These are phyloP conservation scores for Nothobranchius furzeri DNA, from an alignment of 2,113 vertebrate genomes.

Conservation along the genomic window DNA sequence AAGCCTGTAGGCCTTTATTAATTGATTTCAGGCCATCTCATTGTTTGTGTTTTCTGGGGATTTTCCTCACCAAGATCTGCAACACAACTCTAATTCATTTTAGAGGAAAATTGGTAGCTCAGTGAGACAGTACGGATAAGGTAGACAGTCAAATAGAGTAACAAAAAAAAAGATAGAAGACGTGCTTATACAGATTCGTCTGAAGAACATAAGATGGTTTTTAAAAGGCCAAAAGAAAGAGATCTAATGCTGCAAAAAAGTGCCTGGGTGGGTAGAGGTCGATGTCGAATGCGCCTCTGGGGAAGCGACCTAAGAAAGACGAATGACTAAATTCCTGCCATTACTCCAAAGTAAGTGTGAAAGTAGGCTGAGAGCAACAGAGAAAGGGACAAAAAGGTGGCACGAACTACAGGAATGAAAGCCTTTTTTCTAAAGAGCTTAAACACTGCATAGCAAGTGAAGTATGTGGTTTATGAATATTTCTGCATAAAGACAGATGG, in stretches of 20 bases:
- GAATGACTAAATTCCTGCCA: slow-evolving; percentile 23
- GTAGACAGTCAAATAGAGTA: neutral
- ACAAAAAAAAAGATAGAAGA: neutral
- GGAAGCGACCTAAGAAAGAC: slow-evolving; percentile 29
- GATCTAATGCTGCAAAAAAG: slow-evolving; percentile 17
- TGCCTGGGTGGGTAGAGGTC: slow-evolving; percentile 14
- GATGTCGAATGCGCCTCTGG: slow-evolving; percentile 29
- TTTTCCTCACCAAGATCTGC: slow-evolving; percentile 9
- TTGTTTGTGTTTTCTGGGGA: slow-evolving; percentile 18
- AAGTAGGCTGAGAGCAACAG: slow-evolving; percentile 13
- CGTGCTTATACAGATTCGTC: slow-evolving; percentile 1
- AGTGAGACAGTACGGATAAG: slow-evolving; percentile 8
- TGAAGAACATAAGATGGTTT: neutral
- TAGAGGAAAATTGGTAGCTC: slow-evolving; percentile 12
- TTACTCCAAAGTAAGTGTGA: slow-evolving; percentile 8
- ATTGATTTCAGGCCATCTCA: slow-evolving; percentile 55
- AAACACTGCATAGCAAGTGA: slow-evolving; percentile 6
- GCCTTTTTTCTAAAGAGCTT: slow-evolving; percentile 17
- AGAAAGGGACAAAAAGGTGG: slow-evolving; percentile 6
- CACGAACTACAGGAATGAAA: slow-evolving; percentile 9
- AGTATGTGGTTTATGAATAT: neutral
- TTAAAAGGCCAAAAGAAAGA: slow-evolving; percentile 17
- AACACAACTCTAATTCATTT: slow-evolving; percentile 32
- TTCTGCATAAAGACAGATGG: slow-evolving; percentile 9
- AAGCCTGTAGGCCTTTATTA: slow-evolving; percentile 65